Evolutionary conservation across 2,888 invertebrate species (phyloP), one percentile per base, ranked within the genome.

Genomic region (Cynaeus angustus): DNA sequence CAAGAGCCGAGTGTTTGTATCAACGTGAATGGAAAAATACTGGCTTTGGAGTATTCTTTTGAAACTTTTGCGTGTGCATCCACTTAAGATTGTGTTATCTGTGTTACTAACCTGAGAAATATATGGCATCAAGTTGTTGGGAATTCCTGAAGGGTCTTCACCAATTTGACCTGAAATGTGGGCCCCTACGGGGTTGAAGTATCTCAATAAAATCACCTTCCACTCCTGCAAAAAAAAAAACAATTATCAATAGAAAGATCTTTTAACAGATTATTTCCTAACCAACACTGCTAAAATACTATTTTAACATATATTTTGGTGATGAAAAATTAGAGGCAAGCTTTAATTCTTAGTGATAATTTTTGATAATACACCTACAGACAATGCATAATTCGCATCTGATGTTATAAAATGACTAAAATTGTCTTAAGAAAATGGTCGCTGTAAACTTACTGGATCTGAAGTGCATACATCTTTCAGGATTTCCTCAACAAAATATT

Each of bases 141-240:
- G 97, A 64, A 92, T 90, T 8, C 97, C 97, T 55, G 91, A 87
- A 0, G 97, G 97, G 86, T 97, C 96, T 86, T 98, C 98, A 0
- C 98, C 98, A 72, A 98, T 95, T 59, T 89, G 86, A 0, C 97
- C 98, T 59, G 95, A 95, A 68, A 88, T 88, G 86, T 98, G 97
- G 7, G 97, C 95, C 6, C 98, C 98, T 12, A 97, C 96, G 0
- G 98, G 98, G 86, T 98, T 98, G 87, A 98, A 98, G 85, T 98
- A 98, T 38, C 98, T 89, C 21, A 98, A 86, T 0, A 91, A 94
- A 83, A 93, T 92, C 81, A 92, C 92, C 86, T 88, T 90, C 93
- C 93, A 93, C 79, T 89, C 88, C 92, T 93, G 80, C 9, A 59
- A 33, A n/a, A n/a, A n/a, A n/a, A n/a, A n/a, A n/a, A n/a, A n/a